A percentile compares a stretch with the other conserved stretches of the same genome.
phyloP scores from a whole-genome alignment of 2,113 vertebrate species.

The Steatornis caripensis region DNA sequence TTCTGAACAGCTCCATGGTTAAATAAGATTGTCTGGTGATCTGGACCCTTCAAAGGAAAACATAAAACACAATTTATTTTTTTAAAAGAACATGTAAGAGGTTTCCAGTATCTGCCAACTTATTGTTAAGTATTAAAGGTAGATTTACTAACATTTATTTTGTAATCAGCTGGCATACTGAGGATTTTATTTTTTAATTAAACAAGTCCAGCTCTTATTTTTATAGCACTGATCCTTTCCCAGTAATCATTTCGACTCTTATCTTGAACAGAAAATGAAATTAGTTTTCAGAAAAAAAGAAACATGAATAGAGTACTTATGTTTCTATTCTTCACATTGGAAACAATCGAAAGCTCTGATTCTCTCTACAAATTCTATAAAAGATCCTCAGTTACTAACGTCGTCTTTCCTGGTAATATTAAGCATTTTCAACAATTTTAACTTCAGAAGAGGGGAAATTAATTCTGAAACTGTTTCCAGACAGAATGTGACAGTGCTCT shows the following conservation, averaged over 20 bases:
- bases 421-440: not conserved
- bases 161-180: not conserved
- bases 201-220: not conserved
- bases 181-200: not conserved
- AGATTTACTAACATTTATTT: not conserved
- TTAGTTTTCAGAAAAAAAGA: not conserved
- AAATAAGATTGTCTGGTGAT: conserved; percentile 97
- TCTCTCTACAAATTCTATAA: not conserved
- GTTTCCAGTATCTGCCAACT: not conserved
- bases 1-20: conserved; percentile 95
- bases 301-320: not conserved
- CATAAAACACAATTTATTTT: not conserved
- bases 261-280: not conserved
- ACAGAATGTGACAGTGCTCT: not conserved
- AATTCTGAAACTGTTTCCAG: not conserved
- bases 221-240: not conserved
- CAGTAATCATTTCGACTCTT: not conserved
- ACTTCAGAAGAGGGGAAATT: not conserved
- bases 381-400: not conserved
- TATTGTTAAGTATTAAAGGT: not conserved
- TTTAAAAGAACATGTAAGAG: not conserved
- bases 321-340: not conserved
- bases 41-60: conserved; percentile 85
- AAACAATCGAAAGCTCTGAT: not conserved
- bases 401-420: not conserved